Evolutionary conservation across 2,888 invertebrate species (phyloP).

Genomic region (Panorpa germanica): DNA sequence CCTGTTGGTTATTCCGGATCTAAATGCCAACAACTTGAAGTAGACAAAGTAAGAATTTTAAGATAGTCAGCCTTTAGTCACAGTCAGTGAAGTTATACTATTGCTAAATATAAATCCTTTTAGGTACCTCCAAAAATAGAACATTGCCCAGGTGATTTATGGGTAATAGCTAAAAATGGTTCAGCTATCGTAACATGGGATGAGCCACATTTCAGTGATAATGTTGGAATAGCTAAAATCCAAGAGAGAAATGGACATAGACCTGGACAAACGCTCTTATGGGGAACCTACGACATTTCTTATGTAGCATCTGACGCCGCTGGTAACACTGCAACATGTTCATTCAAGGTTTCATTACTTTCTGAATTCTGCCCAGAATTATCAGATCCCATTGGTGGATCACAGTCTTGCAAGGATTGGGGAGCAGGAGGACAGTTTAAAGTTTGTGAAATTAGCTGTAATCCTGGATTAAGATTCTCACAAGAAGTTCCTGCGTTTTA

Average conservation of each 20-base stretch:
- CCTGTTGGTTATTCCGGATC: constrained; percentile 71
- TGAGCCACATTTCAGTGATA: constrained; percentile 78
- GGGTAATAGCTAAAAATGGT: constrained; percentile 85
- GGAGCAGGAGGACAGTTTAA: constrained; percentile 92
- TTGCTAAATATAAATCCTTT: no score
- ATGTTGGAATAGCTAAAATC: constrained; percentile 60
- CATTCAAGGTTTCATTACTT: constrained; percentile 77
- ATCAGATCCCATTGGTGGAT: constrained; percentile 78
- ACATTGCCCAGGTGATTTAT: constrained; percentile 83
- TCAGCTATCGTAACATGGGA: constrained; percentile 84
- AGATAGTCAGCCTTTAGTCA: constrained; percentile 1
- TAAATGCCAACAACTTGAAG: constrained; percentile 67
- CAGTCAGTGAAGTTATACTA: constrained; percentile 4
- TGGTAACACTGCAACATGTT: constrained; percentile 80
- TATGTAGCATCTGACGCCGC: constrained; percentile 88
- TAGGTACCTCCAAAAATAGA: constrained; percentile 64
- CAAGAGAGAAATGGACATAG: constrained; percentile 73
- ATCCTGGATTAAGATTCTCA: constrained; percentile 74
- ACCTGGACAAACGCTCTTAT: constrained; percentile 71
- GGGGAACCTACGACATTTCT: constrained; percentile 84
- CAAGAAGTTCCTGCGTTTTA: constrained; percentile 91
- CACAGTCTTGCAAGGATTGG: constrained; percentile 87
- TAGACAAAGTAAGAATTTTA: constrained; percentile 43
- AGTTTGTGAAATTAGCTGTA: constrained; percentile 82
- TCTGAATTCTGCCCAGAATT: constrained; percentile 83